These are phyloP conservation scores for Metalampra italica DNA, from an alignment of 2,888 invertebrate species.

Conservation along the genomic window DNA sequence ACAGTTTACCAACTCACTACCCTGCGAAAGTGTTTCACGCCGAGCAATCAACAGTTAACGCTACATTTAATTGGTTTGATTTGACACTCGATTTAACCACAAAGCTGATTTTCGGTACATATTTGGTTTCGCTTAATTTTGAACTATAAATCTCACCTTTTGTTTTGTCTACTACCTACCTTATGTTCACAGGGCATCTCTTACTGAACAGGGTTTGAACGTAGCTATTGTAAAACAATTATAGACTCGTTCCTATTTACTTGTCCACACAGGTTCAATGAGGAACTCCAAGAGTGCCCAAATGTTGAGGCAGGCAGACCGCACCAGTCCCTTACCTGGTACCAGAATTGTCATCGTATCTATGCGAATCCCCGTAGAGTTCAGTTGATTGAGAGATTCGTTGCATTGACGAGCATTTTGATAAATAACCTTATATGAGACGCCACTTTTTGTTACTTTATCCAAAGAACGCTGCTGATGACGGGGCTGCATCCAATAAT, in stretches of 20 bases:
- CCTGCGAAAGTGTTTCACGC: slow-evolving; percentile 16
- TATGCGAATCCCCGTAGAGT: slow-evolving; percentile 64
- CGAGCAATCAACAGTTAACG: slow-evolving; percentile 21
- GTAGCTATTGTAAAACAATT: slow-evolving; percentile 40
- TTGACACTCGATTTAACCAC: slow-evolving; percentile 19
- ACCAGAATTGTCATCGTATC: slow-evolving; percentile 62
- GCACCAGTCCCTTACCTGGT: slow-evolving; percentile 80
- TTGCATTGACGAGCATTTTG: slow-evolving; percentile 57
- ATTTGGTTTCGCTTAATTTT: slow-evolving; percentile 35
- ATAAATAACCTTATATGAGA: slow-evolving; percentile 42
- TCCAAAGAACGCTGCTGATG: slow-evolving; percentile 51
- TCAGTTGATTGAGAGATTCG: slow-evolving; percentile 43
- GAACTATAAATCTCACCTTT: slow-evolving; percentile 21
- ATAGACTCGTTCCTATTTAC: slow-evolving; percentile 67
- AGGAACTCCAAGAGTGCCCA: slow-evolving; percentile 83
- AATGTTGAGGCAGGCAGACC: slow-evolving; percentile 81
- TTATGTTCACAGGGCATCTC: slow-evolving; percentile 28
- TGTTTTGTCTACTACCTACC: slow-evolving; percentile 27
- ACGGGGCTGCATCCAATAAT: slow-evolving; percentile 48
- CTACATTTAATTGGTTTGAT: slow-evolving; percentile 8
- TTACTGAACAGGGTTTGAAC: slow-evolving; percentile 29
- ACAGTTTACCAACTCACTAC: slow-evolving; percentile 30
- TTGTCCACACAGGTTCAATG: slow-evolving; percentile 80
- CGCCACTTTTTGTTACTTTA: slow-evolving; percentile 39
- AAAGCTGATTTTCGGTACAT: slow-evolving; percentile 27